These are phyloP conservation scores for Diloba caeruleocephala DNA, from an alignment of 2,888 invertebrate genomes.

Conservation along the genomic window DNA sequence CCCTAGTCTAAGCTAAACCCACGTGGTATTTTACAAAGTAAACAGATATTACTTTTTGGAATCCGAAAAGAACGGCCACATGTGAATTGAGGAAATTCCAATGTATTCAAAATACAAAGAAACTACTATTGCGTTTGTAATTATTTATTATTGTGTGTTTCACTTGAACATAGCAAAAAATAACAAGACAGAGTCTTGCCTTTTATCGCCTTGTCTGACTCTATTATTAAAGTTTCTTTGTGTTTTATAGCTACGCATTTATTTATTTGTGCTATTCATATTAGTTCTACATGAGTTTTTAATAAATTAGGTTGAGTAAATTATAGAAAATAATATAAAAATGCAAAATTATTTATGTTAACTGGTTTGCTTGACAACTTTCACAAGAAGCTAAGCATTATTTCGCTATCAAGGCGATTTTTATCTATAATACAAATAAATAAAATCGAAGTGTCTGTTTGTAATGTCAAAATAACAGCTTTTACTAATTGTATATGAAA, in stretches of 20 bases:
- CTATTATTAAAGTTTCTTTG: slow-evolving; percentile 23
- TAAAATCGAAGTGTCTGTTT: too few relatives aligned
- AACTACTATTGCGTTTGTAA: slow-evolving; percentile 22
- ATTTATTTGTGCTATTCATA: not conserved
- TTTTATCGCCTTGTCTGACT: slow-evolving; percentile 18
- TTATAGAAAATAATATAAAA: too few relatives aligned
- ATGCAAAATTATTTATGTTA: too few relatives aligned
- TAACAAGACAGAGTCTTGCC: not conserved
- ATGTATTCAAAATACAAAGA: slow-evolving; percentile 24
- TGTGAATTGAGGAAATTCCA: slow-evolving; percentile 28
- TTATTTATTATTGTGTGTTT: slow-evolving; percentile 19
- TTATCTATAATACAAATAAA: too few relatives aligned
- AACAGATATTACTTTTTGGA: not conserved
- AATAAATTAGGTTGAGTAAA: not conserved
- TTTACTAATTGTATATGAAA: too few relatives aligned
- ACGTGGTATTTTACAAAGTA: slow-evolving; percentile 17
- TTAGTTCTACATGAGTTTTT: not conserved
- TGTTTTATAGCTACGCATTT: slow-evolving; percentile 2
- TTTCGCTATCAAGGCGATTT: not conserved
- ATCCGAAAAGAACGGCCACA: slow-evolving; percentile 17
- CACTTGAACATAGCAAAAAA: not conserved
- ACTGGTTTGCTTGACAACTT: too few relatives aligned
- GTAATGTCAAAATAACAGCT: too few relatives aligned
- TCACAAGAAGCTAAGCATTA: not conserved
- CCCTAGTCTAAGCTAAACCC: too few relatives aligned